Evolutionary conservation across 37 sponge, comb jelly and placozoan species (phyloP), one percentile per base, ranked within the genome.

Genomic region (Amphimedon queenslandica): DNA sequence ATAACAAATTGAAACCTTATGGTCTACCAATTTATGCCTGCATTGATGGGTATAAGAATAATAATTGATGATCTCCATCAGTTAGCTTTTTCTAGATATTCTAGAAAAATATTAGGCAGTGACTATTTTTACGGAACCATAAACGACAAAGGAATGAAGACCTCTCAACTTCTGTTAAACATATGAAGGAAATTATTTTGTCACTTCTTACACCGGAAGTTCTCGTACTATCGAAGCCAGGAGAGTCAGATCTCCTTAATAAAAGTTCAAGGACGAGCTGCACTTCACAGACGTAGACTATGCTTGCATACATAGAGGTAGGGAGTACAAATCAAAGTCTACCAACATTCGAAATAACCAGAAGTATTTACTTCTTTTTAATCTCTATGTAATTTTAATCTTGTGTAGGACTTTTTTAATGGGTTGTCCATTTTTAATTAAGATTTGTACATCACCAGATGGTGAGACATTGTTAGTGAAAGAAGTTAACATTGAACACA

Each of bases 161-260:
- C n/a, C n/a, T n/a, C n/a, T n/a, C n/a, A n/a, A n/a, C n/a, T n/a
- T n/a, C n/a, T n/a, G n/a, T n/a, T n/a, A n/a, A n/a, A n/a, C n/a
- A n/a, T n/a, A n/a, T n/a, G 51, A 47, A 47, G 13, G 13, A 47
- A 13, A 47, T 18, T 18, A 47, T 13, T 47, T 47, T 13, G 51
- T 47, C 13, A 47, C 51, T 13, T 47, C 13, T 8, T 47, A 47
- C 13, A 47, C 51, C 13, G 13, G 51, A 13, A 47, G 51, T 47
- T 47, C 13, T 13, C 8, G 51, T 18, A 47, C 13, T 47, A 13
- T 47, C 51, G 51, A 18, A 18, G 51, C 51, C 13, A 13, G 13
- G 8, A 47, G 51, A 47, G n/a, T n/a, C n/a, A 47, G 73, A 71
- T 30, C 73, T n/a, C 73, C 73, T 31, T n/a, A 71, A 6, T n/a